These are phyloP conservation scores for Nesoenas mayeri DNA, from an alignment of 2,113 vertebrate genomes.

Conservation along the genomic window DNA sequence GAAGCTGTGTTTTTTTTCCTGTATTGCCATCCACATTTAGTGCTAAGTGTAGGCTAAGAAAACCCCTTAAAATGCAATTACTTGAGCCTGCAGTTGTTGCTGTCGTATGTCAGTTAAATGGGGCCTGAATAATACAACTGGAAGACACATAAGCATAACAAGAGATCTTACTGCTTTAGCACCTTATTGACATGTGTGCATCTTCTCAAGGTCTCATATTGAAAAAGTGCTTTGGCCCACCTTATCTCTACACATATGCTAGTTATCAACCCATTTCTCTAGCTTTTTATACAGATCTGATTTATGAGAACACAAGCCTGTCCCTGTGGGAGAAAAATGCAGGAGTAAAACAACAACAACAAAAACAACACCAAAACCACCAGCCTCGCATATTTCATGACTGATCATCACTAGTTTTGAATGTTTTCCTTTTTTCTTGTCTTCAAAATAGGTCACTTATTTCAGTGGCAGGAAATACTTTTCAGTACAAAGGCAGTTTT, in stretches of 20 bases:
- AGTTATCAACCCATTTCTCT: neutral
- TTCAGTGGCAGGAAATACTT: neutral
- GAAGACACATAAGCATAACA: neutral
- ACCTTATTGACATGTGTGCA: fast-evolving
- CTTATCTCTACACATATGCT: neutral
- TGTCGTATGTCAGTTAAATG: neutral
- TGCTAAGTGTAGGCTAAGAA: neutral
- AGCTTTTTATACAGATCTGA: neutral
- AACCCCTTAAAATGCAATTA: neutral
- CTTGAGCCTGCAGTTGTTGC: neutral
- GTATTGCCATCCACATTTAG: neutral
- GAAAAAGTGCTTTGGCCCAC: neutral
- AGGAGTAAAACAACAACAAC: neutral
- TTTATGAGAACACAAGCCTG: neutral
- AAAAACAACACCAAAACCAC: neutral
- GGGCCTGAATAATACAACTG: neutral
- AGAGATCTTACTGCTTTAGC: neutral
- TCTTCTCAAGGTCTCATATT: neutral
- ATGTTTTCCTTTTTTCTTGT: neutral
- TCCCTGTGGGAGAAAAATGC: neutral
- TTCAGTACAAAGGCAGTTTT: neutral
- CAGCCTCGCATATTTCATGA: fast-evolving
- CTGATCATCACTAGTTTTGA: neutral
- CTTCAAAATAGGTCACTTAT: neutral
- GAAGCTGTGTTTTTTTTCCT: neutral